These are phyloP conservation scores for Gymnocypris eckloni DNA, from an alignment of 2,797 vertebrate genomes.

Conservation along the genomic window DNA sequence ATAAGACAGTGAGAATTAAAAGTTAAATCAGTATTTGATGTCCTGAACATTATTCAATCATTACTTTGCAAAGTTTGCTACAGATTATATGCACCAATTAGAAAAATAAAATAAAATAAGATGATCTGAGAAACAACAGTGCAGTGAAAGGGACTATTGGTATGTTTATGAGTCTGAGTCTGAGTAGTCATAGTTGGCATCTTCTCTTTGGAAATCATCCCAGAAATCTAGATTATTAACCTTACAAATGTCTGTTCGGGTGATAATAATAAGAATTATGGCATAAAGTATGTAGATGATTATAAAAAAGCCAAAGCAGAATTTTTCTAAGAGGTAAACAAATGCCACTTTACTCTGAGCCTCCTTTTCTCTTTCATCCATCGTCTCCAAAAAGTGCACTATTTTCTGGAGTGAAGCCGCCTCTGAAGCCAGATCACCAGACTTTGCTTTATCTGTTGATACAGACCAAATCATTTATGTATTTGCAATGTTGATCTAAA, in stretches of 20 bases:
- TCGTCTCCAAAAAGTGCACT: conserved; percentile 65
- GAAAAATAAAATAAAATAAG: not conserved
- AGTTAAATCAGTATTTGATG: not conserved
- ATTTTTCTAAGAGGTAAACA: conserved; percentile 67
- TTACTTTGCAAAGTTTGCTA: not conserved
- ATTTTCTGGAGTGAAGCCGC: conserved; percentile 62
- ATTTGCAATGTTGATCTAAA: not conserved
- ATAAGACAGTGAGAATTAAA: not conserved
- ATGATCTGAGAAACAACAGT: not conserved
- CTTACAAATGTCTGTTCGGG: conserved; percentile 55
- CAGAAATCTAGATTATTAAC: conserved; percentile 76
- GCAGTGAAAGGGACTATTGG: not conserved
- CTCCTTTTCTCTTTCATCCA: conserved; percentile 39
- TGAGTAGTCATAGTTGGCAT: not conserved
- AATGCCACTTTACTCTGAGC: conserved; percentile 13
- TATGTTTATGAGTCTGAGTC: fast-evolving
- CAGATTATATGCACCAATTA: not conserved
- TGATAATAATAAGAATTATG: conserved; percentile 54
- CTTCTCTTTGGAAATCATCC: not conserved
- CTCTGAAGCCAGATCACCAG: conserved; percentile 20
- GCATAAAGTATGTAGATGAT: conserved; percentile 57
- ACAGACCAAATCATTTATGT: not conserved
- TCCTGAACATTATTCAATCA: not conserved
- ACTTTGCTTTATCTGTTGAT: conserved; percentile 20
- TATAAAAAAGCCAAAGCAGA: conserved; percentile 70